Evolutionary conservation across 2,888 invertebrate species (phyloP), one percentile per base, ranked within the genome.

Genomic region (Acrobasis repandana): DNA sequence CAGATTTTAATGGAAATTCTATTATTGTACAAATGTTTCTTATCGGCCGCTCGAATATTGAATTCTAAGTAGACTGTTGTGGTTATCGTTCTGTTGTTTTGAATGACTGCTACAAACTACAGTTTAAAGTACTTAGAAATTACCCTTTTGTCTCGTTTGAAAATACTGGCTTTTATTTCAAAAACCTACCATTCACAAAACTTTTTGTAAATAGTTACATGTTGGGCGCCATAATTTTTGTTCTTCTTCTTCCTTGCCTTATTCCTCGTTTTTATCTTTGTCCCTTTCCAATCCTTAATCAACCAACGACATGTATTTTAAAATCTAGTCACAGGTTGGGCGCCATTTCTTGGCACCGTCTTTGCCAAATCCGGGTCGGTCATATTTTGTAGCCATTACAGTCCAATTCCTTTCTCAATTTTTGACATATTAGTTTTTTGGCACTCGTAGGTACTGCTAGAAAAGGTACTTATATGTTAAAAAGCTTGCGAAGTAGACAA

Each of bases 11-110:
- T 54, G 16, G 38, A 14, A 38, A 43, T 38, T 38, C 18, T 14
- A 54, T 38, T 54, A 10, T 43, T 20, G 20, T 14, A 54, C 36
- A 34, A 38, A 54, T 20, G 54, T 54, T 18, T 54, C 38, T 43
- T 54, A 54, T 20, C 54, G 9, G 20, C 14, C 14, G 33, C 36
- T 54, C 36, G 54, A 36, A 54, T 54, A 54, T 54, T 38, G 18
- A 51, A 34, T 51, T 54, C 38, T 38, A 28, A 28, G 28, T 28
- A 28, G 36, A 52, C 15, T 34, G 34, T 38, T 54, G 54, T 10
- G 54, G 36, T 54, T 38, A 54, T 54, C 54, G 34, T 38, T 36
- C 10, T 9, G 9, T 36, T 10, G 11, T 6, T 38, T 38, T 14
- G 38, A 38, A 38, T 11, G 38, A 38, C 38, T 38, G 1, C 14